phyloP scores from a whole-genome alignment of 2,113 vertebrate species.

The Sceloporus tristichus region DNA sequence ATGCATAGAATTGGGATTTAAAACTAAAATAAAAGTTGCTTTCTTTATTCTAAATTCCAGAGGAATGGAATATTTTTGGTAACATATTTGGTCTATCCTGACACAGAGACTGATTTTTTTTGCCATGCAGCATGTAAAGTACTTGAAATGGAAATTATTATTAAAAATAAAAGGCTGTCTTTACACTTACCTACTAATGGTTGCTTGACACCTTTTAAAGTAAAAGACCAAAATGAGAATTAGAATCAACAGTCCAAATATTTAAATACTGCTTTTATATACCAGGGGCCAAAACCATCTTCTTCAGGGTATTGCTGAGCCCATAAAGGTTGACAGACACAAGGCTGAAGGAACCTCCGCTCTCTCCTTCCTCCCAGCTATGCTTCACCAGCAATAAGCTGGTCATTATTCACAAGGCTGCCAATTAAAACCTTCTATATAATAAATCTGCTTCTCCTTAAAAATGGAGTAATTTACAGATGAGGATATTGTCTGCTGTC shows the following conservation, averaged over 20 bases:
- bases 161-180: not conserved
- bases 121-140: not conserved
- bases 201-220: slow-evolving; percentile 75
- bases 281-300: no score
- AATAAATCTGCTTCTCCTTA: not conserved
- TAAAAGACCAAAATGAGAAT: slow-evolving; percentile 33
- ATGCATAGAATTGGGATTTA: not conserved
- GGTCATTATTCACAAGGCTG: not conserved
- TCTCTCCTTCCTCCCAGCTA: not conserved
- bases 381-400: not conserved
- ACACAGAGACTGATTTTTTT: not conserved
- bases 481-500: no score
- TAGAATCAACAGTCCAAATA: not conserved
- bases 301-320: not conserved
- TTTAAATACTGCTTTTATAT: not conserved
- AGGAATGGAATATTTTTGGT: not conserved
- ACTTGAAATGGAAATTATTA: not conserved
- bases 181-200: slow-evolving; percentile 78
- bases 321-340: not conserved
- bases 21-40: not conserved
- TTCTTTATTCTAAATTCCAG: not conserved
- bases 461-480: not conserved
- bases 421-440: not conserved
- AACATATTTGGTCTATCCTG: not conserved
- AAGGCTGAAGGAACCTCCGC: not conserved